These are phyloP conservation scores for Masticophis lateralis DNA, from an alignment of 2,797 vertebrate species.

Conservation along the genomic window DNA sequence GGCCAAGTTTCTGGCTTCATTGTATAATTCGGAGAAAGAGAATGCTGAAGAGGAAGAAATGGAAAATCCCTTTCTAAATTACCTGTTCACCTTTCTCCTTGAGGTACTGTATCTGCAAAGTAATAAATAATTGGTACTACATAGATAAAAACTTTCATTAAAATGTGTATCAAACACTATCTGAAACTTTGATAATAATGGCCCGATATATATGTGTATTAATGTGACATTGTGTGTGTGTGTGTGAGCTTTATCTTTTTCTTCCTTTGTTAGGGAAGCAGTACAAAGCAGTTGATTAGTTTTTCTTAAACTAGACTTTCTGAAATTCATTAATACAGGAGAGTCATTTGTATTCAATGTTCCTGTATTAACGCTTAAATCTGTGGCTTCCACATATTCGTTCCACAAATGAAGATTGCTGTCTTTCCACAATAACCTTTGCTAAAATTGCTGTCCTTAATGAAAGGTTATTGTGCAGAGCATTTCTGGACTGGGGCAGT, in stretches of 20 bases:
- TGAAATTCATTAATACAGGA: not conserved
- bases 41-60: slow-evolving; percentile 58
- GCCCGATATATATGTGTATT: not conserved
- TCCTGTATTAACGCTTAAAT: not conserved
- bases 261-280: not conserved
- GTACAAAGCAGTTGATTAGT: not conserved
- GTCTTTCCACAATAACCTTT: not conserved
- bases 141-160: not conserved
- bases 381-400: not conserved
- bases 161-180: not conserved
- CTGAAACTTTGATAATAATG: not conserved
- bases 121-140: not conserved
- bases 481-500: not conserved
- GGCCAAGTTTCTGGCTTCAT: slow-evolving; percentile 85
- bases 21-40: slow-evolving; percentile 72
- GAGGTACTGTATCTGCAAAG: slow-evolving; percentile 74
- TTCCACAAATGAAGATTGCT: not conserved
- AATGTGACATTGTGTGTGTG: not conserved
- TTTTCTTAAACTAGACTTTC: not conserved
- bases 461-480: not conserved
- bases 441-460: not conserved
- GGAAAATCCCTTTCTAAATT: slow-evolving; percentile 84
- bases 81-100: slow-evolving; percentile 88
- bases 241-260: not conserved
- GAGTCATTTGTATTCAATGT: not conserved